Base-by-base conservation (phyloP, 2,113 vertebrate species). In the Scolopax mira region DNA sequence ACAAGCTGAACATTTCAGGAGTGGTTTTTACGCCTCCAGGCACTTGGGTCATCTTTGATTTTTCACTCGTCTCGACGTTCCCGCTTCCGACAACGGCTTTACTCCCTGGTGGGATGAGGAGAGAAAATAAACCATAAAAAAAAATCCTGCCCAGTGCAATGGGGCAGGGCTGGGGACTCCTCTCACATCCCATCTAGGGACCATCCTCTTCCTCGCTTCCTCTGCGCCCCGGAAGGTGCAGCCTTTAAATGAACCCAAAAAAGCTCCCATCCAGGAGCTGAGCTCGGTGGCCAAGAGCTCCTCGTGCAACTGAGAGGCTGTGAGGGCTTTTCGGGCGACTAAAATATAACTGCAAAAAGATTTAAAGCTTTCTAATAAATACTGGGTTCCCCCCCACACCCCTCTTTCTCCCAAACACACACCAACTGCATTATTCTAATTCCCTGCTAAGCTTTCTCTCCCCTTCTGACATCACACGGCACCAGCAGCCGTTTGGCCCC, bases 401-500 rank as follows among this genome's bases (percentile, higher is more conserved):
- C 41, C 5, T 42, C 11, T 37, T 64, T 58, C 89, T 31, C 64
- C 39, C 65, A 95, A 46, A 73, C 55, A 71, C 85, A 94, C 92
- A 95, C 73, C 96, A 92, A 89, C 69, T 67, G 39, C 85, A 89
- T 79, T 92, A 95, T 96, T 97, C 74, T 91, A 94, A 97, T 94
- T 92, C 94, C 87, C 92, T 70, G 91, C 91, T 97, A 95, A 97
- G 95, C 88, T 84, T 86, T 88, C 91, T 89, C 91, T 91, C 88
- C 96, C 94, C 90, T 94, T 74, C 96, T 97, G 95, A 86, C 96
- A 96, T 97, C 94, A 96, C 60, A 88, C 42, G 1, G 96, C 85
- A 86, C 62, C 94, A 95, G 97, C 96, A 93, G 90, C 87, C 75
- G 39, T 90, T 98, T 97, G 97, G 93, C 91, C 93, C 95, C 86